phyloP scores from a whole-genome alignment of 2,113 vertebrate species.

The Pimephales promelas region DNA sequence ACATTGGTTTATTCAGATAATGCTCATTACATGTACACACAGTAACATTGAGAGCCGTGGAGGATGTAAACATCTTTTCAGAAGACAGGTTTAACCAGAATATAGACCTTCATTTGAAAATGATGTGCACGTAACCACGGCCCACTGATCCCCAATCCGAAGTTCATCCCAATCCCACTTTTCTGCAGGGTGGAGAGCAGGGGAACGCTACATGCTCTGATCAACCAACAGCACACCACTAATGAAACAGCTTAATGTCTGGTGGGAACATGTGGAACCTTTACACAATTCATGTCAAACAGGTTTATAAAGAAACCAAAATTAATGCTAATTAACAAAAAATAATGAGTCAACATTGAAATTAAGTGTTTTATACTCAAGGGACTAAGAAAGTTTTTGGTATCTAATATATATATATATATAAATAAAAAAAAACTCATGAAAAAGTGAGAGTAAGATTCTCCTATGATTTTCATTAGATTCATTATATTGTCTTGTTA shows the following conservation, averaged over 20 bases:
- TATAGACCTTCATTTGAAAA: background rate
- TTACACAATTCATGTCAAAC: background rate
- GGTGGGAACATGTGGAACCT: background rate
- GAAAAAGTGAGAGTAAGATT: background rate
- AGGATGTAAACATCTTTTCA: background rate
- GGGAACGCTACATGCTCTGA: slow-evolving; percentile 19
- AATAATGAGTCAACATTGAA: background rate
- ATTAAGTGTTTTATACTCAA: background rate
- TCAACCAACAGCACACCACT: slow-evolving; percentile 26
- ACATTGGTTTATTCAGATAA: background rate
- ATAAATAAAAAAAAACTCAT: background rate
- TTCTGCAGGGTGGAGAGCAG: background rate
- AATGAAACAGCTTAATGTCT: slow-evolving; percentile 38
- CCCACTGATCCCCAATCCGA: background rate
- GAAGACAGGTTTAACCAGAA: background rate
- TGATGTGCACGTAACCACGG: background rate
- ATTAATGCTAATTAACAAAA: slow-evolving; percentile 5
- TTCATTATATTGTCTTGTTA: slow-evolving; percentile 48
- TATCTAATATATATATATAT: too few species aligned
- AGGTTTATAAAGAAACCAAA: background rate
- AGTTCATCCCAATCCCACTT: background rate
- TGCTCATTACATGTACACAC: background rate
- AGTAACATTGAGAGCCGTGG: background rate
- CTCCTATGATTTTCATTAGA: background rate
- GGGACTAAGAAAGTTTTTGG: background rate